These are phyloP conservation scores for Caiman crocodilus DNA, from an alignment of 2,797 vertebrate species.

Conservation along the genomic window DNA sequence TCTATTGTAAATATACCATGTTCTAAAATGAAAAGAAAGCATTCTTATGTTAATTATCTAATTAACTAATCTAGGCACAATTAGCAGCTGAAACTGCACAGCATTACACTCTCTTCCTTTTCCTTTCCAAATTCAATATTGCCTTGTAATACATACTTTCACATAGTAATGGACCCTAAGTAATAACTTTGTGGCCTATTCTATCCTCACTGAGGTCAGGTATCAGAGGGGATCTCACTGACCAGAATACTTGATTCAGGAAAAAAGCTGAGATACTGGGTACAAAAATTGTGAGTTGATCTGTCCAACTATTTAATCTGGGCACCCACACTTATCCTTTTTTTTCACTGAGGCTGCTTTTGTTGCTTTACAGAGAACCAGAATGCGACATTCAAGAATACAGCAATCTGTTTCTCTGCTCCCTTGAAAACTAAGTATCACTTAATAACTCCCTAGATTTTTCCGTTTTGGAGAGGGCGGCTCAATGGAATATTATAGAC, in stretches of 20 bases:
- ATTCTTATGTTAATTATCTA: slow-evolving; percentile 78
- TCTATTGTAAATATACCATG: slow-evolving; percentile 73
- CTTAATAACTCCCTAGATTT: slow-evolving; percentile 4
- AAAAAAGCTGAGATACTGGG: slow-evolving; percentile 13
- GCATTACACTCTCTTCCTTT: slow-evolving; percentile 66
- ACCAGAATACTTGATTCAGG: background rate
- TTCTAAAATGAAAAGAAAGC: slow-evolving; percentile 73
- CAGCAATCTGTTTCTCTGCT: slow-evolving; percentile 19
- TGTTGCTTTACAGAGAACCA: slow-evolving; percentile 31
- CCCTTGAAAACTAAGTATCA: background rate
- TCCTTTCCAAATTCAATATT: slow-evolving; percentile 55
- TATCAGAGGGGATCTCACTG: slow-evolving; percentile 28
- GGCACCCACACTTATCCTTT: background rate
- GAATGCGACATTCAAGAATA: background rate
- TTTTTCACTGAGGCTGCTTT: slow-evolving; percentile 22
- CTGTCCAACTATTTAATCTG: slow-evolving; percentile 35
- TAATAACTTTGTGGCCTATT: background rate
- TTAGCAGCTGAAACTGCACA: slow-evolving; percentile 70
- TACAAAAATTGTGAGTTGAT: background rate
- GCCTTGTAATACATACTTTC: slow-evolving; percentile 49
- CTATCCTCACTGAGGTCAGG: background rate
- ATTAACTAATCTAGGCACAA: slow-evolving; percentile 78
- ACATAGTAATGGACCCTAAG: slow-evolving; percentile 35
- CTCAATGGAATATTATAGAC: slow-evolving; percentile 22
- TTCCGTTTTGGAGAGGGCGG: slow-evolving; percentile 37